Base-by-base conservation (phyloP, 2,888 invertebrate species). In the Pachycephus smyrnensis region DNA sequence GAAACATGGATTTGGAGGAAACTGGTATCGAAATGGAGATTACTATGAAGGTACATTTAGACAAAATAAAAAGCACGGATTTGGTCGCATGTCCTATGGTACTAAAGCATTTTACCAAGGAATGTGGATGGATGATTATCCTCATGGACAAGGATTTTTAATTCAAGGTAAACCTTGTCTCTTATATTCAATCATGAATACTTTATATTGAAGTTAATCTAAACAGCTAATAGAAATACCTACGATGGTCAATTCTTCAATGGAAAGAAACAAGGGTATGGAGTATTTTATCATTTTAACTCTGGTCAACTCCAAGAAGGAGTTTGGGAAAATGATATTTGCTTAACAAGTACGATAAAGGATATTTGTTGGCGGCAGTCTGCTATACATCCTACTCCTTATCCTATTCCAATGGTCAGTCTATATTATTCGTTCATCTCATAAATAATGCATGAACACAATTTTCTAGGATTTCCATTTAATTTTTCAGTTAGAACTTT, bases 271-370 rank as follows among this genome's bases (percentile, higher is more conserved):
- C 92, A 94, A 84, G 95, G 95, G 1, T 88, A 92, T n/a, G 95
- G 95, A 0, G 91, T 93, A 68, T 95, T 93, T 89, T 94, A 94
- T 86, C 95, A 95, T 88, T 88, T 95, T 86, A 92, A 92, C 84
- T 94, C 92, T 0, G 95, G 95, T 0, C 95, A 95, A 88, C 87
- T 94, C 82, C 95, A 95, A 86, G 93, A 94, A 80, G 95, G 95
- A 1, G 92, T 93, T 83, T 95, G 96, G 96, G 80, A 86, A 4
- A 82, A 92, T n/a, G 93, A 94, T 85, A 83, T 91, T 32, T 94
- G 94, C 84, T 89, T 93, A 79, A 92, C 87, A 80, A 94, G 94
- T 79, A 93, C 91, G 80, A 92, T 95, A 86, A 89, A 90, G 0
- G 95, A 95, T 86, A 93, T 94, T 73, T 89, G 92, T n/a, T 93